phyloP scores from a whole-genome alignment of 2,797 vertebrate species.

The Phylloscopus collybita region DNA sequence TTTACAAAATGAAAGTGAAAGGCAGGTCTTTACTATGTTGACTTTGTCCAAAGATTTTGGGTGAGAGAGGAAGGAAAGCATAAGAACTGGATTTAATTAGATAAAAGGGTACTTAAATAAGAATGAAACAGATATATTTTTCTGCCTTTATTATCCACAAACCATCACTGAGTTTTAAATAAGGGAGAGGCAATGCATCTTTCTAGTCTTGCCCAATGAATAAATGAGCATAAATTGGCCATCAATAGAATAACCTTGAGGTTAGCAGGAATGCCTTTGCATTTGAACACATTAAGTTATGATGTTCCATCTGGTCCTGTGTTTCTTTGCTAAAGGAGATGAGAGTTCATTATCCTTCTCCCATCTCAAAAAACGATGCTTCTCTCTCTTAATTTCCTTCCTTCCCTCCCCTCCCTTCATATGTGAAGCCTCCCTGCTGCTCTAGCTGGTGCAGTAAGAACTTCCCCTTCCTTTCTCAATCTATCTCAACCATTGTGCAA shows the following conservation, averaged over 20 bases:
- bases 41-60: not conserved
- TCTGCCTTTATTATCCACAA: not conserved
- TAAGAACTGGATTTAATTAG: not conserved
- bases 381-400: not conserved
- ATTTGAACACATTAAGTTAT: not conserved
- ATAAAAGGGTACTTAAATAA: not conserved
- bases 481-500: not conserved
- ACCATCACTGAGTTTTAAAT: not conserved
- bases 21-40: not conserved
- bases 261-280: not conserved
- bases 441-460: not conserved
- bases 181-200: not conserved
- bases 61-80: not conserved
- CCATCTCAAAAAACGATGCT: not conserved
- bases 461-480: not conserved
- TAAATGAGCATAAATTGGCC: not conserved
- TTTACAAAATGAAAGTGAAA: not conserved
- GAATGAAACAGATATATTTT: not conserved
- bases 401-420: not conserved
- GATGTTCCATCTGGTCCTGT: not conserved
- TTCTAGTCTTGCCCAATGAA: not conserved
- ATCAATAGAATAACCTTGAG: not conserved
- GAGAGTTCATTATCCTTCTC: not conserved
- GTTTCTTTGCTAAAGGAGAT: not conserved
- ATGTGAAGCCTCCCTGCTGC: not conserved